A percentile compares a stretch with the other conserved stretches of the same genome.
These are phyloP conservation scores for Phrynosoma platyrhinos DNA, from an alignment of 2,113 vertebrate species.

Conservation along the genomic window DNA sequence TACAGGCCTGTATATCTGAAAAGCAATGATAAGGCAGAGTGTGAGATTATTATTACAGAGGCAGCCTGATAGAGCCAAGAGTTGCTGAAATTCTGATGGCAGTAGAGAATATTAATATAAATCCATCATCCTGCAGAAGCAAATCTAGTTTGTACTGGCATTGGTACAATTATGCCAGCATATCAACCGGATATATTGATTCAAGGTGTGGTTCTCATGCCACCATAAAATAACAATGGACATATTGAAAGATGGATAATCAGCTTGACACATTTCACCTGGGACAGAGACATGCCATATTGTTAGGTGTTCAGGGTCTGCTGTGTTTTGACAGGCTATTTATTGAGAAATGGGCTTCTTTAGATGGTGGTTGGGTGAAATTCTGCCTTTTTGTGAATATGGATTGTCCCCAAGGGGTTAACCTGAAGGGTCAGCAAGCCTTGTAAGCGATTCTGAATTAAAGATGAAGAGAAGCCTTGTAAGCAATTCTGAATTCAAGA, in stretches of 20 bases:
- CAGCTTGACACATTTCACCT: not conserved
- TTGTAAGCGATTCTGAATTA: not conserved
- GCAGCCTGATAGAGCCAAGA: not conserved
- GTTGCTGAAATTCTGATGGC: slow-evolving; percentile 19
- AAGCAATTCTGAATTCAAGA: not conserved
- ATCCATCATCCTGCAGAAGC: not conserved
- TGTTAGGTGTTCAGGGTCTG: not conserved
- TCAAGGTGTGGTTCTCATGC: not conserved
- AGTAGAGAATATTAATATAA: slow-evolving; percentile 15
- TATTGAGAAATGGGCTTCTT: not conserved
- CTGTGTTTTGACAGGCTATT: slow-evolving; percentile 10
- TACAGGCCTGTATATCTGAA: slow-evolving; percentile 3
- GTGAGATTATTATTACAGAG: slow-evolving; percentile 25
- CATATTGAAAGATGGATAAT: not conserved
- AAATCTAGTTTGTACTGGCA: not conserved
- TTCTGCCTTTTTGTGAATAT: not conserved
- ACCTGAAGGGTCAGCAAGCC: not conserved
- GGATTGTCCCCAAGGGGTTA: not conserved
- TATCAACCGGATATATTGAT: not conserved
- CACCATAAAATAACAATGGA: not conserved
- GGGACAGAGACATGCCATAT: not conserved
- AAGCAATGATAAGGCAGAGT: slow-evolving; percentile 12
- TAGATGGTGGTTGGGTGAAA: not conserved
- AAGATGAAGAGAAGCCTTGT: slow-evolving; percentile 3
- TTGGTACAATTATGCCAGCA: not conserved